Evolutionary conservation across 2,113 vertebrate genomes (phyloP).

Genomic region (Tupaia chinensis): DNA sequence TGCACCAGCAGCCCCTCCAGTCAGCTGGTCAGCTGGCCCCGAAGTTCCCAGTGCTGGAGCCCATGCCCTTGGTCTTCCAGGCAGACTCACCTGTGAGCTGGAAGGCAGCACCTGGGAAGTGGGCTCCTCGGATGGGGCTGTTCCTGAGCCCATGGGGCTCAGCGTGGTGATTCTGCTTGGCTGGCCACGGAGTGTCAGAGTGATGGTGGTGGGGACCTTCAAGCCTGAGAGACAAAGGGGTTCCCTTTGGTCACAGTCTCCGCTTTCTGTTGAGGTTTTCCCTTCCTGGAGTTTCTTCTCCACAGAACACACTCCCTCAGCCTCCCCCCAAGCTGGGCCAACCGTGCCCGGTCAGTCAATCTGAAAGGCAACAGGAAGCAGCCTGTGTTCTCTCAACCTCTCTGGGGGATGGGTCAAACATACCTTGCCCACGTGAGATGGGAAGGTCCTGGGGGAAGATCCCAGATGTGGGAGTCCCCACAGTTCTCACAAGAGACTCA

Average conservation of each 20-base stretch:
- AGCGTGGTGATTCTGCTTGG: conserved; percentile 88
- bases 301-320: not conserved
- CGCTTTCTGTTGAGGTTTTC: not conserved
- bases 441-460: not conserved
- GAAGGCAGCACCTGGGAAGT: conserved; percentile 73
- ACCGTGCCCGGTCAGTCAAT: not conserved
- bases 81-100: conserved; percentile 84
- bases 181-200: conserved; percentile 94
- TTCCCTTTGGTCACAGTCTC: not conserved
- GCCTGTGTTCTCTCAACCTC: not conserved
- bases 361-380: conserved; percentile 44
- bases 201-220: conserved; percentile 96
- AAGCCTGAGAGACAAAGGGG: conserved; percentile 84
- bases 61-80: rapidly evolving
- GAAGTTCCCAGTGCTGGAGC: rapidly evolving
- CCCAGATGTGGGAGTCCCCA: not conserved
- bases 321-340: conserved; percentile 4
- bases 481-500: conserved; percentile 81
- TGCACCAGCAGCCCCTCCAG: rapidly evolving
- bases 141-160: conserved; percentile 87
- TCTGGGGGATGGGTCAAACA: not conserved
- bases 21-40: not conserved
- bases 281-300: not conserved
- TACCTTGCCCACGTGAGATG: not conserved
- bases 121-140: conserved; percentile 82